Base-by-base conservation (phyloP, 1,140 invertebrate genomes). In the Drosophila pseudoananassae region DNA sequence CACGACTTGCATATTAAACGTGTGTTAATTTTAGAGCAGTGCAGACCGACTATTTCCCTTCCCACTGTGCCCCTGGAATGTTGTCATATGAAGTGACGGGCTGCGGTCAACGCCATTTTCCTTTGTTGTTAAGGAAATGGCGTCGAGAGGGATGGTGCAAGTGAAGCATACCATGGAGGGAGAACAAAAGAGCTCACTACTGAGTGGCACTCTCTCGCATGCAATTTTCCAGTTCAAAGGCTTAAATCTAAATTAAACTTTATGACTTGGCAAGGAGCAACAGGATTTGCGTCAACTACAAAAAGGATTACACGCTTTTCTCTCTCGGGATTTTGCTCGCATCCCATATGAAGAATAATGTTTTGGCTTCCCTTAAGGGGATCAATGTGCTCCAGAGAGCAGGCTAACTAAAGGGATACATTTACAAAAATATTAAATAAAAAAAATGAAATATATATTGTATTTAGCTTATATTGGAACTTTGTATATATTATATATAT, bases 211-310 rank as follows among this genome's bases (percentile, higher is more conserved):
- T 65, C 47, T 49, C 57, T 52, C 49, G 56, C 78, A 87, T 85
- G 83, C 83, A 88, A 88, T 88, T 88, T 88, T 88, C 83, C 83
- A 88, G 83, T 88, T 88, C 71, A 88, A 88, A 88, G 85, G 83
- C 84, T 88, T 88, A 88, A 88, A 88, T 88, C 83, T 83, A 88
- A 88, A 88, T 88, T 88, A 88, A 88, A 88, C 78, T 88, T 88
- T 88, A 88, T 88, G 83, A 88, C 83, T 88, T 88, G 66, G 76
- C 78, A 81, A 60, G 53, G 59, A 78, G 78, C 73, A 83, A 82
- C 59, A 80, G 82, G 82, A 85, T 85, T 85, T 85, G 82, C 78
- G 74, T 56, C 63, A 87, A 87, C 82, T 70, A 87, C 82, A 87
- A 88, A 78, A 88, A 79, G 83, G 84, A 88, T 88, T 88, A 88